Conservation (phyloP, 1,140 invertebrate genomes). For the Phthorimaea operculella region DNA sequence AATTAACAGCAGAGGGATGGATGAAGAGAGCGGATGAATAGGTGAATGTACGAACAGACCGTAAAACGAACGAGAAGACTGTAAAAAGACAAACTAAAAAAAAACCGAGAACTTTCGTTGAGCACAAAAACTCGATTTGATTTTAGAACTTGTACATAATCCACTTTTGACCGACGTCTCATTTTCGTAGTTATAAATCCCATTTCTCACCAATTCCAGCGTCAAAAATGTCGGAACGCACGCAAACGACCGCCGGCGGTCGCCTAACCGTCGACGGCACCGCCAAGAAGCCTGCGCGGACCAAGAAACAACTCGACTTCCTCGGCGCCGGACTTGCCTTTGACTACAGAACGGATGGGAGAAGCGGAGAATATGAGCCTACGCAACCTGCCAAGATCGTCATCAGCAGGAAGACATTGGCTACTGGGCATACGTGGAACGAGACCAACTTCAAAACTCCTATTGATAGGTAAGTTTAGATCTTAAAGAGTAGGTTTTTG, state of each 20-base stretch:
- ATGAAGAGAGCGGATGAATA: too few species aligned
- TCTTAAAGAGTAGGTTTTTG: too few species aligned
- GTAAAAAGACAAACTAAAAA: too few species aligned
- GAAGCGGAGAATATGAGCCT: conserved; percentile 44
- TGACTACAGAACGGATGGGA: conserved; percentile 28
- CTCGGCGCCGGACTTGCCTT: conserved; percentile 44
- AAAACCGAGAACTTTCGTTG: too few species aligned
- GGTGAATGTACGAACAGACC: too few species aligned
- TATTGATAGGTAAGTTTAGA: conserved; percentile 52
- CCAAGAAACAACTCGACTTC: conserved; percentile 53
- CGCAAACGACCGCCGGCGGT: conserved; percentile 32
- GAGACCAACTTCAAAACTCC: conserved; percentile 61
- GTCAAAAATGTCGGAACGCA: conserved; percentile 47
- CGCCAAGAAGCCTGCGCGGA: conserved; percentile 30
- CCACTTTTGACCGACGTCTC: too few species aligned
- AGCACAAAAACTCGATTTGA: too few species aligned
- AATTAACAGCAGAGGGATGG: too few species aligned
- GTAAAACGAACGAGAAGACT: too few species aligned
- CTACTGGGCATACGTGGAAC: conserved; percentile 59
- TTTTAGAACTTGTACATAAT: too few species aligned
- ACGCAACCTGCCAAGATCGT: conserved; percentile 53
- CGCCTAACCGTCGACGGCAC: conserved; percentile 30
- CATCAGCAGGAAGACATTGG: conserved; percentile 58
- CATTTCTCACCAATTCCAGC: conserved; percentile 42
- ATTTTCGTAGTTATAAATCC: too few species aligned